Evolutionary conservation across 2,113 vertebrate species (phyloP).

Genomic region (Nothocercus nigrocapillus): DNA sequence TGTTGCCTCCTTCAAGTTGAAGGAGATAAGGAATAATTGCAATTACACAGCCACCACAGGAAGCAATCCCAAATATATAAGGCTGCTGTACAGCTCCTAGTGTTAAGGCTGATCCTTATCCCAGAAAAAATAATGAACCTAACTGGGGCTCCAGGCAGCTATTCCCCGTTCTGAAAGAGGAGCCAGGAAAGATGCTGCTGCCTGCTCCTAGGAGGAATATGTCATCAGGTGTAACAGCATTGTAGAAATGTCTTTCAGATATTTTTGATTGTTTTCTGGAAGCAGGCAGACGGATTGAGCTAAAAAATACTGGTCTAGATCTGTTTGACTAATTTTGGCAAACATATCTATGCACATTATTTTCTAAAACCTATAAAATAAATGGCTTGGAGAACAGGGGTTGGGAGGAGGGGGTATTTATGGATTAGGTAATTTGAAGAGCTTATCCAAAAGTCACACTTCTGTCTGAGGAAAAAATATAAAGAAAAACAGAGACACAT

Average conservation of each 20-base stretch:
- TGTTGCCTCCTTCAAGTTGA: background rate
- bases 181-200: background rate
- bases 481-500: background rate
- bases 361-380: background rate
- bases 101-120: background rate
- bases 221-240: background rate
- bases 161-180: background rate
- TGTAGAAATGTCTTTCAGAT: background rate
- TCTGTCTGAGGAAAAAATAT: background rate
- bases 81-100: background rate
- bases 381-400: fast-evolving
- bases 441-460: background rate
- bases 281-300: background rate
- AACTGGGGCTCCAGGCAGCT: background rate
- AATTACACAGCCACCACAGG: background rate
- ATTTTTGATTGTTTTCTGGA: background rate
- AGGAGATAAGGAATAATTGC: constrained; percentile 10
- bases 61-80: background rate
- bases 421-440: background rate
- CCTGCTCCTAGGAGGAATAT: background rate
- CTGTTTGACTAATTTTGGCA: fast-evolving
- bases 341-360: background rate
- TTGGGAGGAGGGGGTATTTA: background rate
- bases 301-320: background rate
- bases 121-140: background rate